phyloP scores from a whole-genome alignment of 2,797 vertebrate genomes.

The Sebastiscus albofasciatus region DNA sequence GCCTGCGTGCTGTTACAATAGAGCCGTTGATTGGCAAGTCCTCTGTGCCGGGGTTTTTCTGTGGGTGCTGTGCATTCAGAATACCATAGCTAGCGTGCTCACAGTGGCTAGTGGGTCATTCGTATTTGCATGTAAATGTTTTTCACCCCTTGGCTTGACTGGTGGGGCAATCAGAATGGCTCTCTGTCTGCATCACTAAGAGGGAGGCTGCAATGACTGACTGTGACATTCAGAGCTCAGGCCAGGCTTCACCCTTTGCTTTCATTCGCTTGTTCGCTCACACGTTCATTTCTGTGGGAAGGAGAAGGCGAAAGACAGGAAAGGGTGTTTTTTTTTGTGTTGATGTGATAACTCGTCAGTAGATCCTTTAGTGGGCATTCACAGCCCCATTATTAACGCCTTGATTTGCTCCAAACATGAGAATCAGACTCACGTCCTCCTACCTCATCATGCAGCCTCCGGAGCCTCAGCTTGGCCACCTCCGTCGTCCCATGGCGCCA shows the following conservation, averaged over 20 bases:
- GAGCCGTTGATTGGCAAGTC: conserved; percentile 72
- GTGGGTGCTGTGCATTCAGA: conserved; percentile 62
- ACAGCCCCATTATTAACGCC: conserved; percentile 36
- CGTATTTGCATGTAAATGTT: conserved; percentile 87
- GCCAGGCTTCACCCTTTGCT: conserved; percentile 62
- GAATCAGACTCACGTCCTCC: conserved; percentile 44
- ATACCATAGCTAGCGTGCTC: conserved; percentile 59
- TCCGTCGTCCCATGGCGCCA: conserved; percentile 43
- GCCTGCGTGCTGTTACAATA: conserved; percentile 52
- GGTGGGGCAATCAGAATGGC: conserved; percentile 80
- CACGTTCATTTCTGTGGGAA: conserved; percentile 62
- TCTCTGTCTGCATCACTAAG: conserved; percentile 80
- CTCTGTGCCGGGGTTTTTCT: conserved; percentile 53
- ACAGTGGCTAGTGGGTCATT: conserved; percentile 73
- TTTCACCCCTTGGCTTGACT: conserved; percentile 77
- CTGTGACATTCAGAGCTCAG: conserved; percentile 75
- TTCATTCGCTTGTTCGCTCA: conserved; percentile 60
- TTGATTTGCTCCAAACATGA: conserved; percentile 56
- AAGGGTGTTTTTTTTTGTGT: conserved; percentile 20
- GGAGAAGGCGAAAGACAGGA: conserved; percentile 30
- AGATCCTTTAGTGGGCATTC: conserved; percentile 47
- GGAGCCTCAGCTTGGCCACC: conserved; percentile 23
- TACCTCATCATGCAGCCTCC: conserved; percentile 40
- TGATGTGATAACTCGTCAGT: conserved; percentile 17
- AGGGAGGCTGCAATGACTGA: conserved; percentile 72